Conservation (phyloP, 2,888 invertebrate genomes). For the Adineta ricciae region DNA sequence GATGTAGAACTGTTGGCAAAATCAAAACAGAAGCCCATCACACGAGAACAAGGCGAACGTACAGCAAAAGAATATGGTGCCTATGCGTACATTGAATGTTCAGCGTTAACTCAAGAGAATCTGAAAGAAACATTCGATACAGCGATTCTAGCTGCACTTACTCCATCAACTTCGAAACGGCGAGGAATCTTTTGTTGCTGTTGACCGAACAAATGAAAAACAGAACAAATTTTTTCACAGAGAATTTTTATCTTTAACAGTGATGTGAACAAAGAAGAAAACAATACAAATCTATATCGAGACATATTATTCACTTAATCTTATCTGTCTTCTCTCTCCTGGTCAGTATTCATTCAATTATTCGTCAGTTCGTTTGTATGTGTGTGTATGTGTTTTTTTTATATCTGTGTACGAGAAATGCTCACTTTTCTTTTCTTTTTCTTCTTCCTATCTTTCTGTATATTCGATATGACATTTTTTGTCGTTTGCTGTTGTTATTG, state of each 20-base stretch:
- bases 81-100: constrained; percentile 6
- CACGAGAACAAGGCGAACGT: constrained; percentile 12
- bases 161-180: not conserved
- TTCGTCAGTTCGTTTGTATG: not conserved
- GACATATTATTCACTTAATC: not conserved
- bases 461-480: constrained; percentile 4
- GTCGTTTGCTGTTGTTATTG: not conserved
- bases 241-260: not conserved
- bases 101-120: constrained; percentile 21
- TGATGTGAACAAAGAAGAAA: not conserved
- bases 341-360: constrained; percentile 8
- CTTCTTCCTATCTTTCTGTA: not conserved
- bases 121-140: constrained; percentile 2
- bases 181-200: not conserved
- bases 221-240: not conserved
- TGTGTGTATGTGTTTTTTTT: not conserved
- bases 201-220: not conserved
- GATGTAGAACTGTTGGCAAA: not conserved
- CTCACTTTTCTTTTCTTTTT: not conserved
- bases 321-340: not conserved
- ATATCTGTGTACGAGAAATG: not conserved
- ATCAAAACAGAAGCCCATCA: not conserved
- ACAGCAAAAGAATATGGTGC: constrained; percentile 8
- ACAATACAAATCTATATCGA: not conserved
- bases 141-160: constrained; percentile 1